Conservation (phyloP, 2,888 invertebrate species). For the Meghimatium bilineatum region DNA sequence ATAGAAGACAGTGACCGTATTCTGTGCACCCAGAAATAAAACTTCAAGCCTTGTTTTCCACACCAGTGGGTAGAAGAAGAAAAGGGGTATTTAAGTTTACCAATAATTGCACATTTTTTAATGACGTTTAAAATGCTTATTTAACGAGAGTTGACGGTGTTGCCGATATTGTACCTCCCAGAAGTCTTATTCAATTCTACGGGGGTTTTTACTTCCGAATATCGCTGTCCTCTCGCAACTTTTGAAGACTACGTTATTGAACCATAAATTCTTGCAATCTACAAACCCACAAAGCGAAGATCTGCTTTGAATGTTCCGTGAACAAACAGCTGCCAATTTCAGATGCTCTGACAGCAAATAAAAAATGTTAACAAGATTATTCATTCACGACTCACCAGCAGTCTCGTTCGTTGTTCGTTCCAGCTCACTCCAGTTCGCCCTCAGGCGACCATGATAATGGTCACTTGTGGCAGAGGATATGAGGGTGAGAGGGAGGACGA, state of each 20-base stretch:
- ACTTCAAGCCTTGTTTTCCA: too few species aligned
- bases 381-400: background rate
- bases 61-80: too few species aligned
- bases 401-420: background rate
- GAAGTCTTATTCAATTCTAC: background rate
- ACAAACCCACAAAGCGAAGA: background rate
- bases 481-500: constrained; percentile 19
- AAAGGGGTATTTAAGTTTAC: too few species aligned
- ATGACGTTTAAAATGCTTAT: too few species aligned
- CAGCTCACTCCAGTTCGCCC: background rate
- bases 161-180: too few species aligned
- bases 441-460: background rate
- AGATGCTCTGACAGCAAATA: background rate
- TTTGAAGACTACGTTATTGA: background rate
- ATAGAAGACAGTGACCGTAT: too few species aligned
- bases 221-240: background rate
- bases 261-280: background rate
- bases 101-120: too few species aligned
- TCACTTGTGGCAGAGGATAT: background rate
- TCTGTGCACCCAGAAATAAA: too few species aligned
- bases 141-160: too few species aligned
- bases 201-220: background rate
- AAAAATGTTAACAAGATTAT: background rate
- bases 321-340: background rate
- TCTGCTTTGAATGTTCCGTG: background rate